Percentiles rank a stretch among this genome's conserved stretches.
These are phyloP conservation scores for Stictonetta naevosa DNA, from an alignment of 2,113 vertebrate genomes.

Conservation along the genomic window DNA sequence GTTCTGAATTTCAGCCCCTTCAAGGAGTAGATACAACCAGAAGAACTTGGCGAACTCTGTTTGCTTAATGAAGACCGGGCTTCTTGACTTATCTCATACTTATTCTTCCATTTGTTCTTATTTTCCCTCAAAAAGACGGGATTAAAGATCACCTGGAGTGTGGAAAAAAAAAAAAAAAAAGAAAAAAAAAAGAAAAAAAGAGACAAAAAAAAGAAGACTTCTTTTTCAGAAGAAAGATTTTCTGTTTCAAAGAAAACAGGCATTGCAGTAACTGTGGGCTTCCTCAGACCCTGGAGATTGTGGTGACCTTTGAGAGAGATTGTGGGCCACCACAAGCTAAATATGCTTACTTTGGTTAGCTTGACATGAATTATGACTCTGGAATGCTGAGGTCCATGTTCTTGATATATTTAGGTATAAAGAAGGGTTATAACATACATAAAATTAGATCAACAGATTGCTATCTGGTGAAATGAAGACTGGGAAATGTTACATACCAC, in stretches of 20 bases:
- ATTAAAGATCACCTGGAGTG: neutral
- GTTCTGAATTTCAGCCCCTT: slow-evolving; percentile 3
- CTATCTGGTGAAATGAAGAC: neutral
- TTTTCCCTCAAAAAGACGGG: neutral
- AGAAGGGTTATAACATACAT: slow-evolving; percentile 23
- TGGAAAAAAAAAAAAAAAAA: rapidly evolving
- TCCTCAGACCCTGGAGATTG: slow-evolving; percentile 32
- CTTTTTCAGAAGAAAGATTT: neutral
- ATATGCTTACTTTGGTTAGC: slow-evolving; percentile 26
- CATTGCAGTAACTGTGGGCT: slow-evolving; percentile 23
- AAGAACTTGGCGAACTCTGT: neutral
- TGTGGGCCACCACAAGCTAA: slow-evolving; percentile 48
- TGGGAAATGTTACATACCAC: neutral
- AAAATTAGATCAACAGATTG: slow-evolving; percentile 51
- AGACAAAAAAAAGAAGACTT: rapidly evolving
- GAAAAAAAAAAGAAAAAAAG: rapidly evolving
- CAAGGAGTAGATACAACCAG: neutral
- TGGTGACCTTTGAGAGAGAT: slow-evolving; percentile 26
- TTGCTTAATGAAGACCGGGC: neutral
- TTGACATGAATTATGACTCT: slow-evolving; percentile 12
- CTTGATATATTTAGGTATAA: slow-evolving; percentile 70
- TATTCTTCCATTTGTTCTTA: neutral
- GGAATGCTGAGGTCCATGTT: slow-evolving; percentile 35
- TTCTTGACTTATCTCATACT: neutral
- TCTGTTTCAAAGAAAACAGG: neutral